Percentiles rank a stretch among this genome's conserved stretches.
phyloP scores from a whole-genome alignment of 2,797 vertebrate genomes.

The Scomberomorus guttatus region DNA sequence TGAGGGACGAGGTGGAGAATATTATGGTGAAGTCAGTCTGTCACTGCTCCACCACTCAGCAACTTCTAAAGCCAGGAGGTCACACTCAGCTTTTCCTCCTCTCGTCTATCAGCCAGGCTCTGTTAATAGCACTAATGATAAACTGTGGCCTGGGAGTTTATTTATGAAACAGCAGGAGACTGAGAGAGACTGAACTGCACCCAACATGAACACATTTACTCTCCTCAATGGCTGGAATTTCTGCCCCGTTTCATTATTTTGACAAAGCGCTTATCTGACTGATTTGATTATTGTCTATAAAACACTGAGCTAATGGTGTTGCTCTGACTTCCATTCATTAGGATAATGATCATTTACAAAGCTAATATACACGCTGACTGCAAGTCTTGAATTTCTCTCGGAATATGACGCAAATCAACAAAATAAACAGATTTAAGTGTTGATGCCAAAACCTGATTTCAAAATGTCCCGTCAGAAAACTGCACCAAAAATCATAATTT shows the following conservation, averaged over 20 bases:
- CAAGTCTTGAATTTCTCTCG: no score
- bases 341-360: background rate
- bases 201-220: background rate
- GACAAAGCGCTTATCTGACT: conserved; percentile 5
- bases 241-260: conserved; percentile 8
- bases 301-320: conserved; percentile 8
- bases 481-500: no score
- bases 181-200: background rate
- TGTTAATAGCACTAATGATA: conserved; percentile 42
- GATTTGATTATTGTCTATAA: background rate
- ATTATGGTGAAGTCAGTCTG: conserved; percentile 26
- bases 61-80: conserved; percentile 26
- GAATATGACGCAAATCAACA: background rate
- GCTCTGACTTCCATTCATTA: background rate
- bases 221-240: background rate
- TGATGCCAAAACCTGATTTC: background rate
- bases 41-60: conserved; percentile 34
- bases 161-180: conserved; percentile 41
- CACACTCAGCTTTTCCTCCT: conserved; percentile 20
- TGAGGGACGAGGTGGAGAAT: background rate
- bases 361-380: background rate
- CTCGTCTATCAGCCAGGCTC: conserved; percentile 36
- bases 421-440: background rate
- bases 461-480: background rate
- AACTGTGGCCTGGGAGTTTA: conserved; percentile 50